Conservation (phyloP, 1,140 invertebrate species). For the Druon quercuslanigerum region DNA sequence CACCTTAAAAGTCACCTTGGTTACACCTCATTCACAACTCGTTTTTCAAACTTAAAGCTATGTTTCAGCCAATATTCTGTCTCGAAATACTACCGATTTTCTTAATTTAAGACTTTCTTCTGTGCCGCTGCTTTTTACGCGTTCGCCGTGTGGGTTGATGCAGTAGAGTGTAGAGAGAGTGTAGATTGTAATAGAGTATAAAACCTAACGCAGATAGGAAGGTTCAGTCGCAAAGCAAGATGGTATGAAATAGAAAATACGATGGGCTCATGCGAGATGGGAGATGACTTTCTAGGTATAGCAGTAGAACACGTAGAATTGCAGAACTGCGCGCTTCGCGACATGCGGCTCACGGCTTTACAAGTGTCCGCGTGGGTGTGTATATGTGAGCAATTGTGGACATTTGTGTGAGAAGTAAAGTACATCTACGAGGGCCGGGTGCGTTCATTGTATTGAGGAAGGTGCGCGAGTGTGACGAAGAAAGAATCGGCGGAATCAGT, state of each 20-base stretch:
- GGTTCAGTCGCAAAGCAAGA: constrained; percentile 2
- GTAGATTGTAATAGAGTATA: too few relatives aligned
- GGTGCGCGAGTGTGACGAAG: constrained; percentile 7
- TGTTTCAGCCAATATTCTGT: too few relatives aligned
- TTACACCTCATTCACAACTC: too few relatives aligned
- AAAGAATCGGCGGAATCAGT: constrained; percentile 18
- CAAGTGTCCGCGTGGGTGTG: constrained; percentile 18
- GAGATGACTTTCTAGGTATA: constrained; percentile 49
- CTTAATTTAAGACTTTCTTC: too few relatives aligned
- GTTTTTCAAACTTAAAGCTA: too few relatives aligned
- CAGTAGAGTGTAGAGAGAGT: too few relatives aligned
- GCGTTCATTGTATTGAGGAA: neutral
- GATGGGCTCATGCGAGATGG: constrained; percentile 35
- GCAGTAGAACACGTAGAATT: constrained; percentile 41
- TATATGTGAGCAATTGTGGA: constrained; percentile 6
- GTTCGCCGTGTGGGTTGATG: too few relatives aligned
- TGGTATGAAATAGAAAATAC: constrained; percentile 1
- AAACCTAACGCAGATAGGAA: neutral
- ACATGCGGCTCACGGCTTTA: constrained; percentile 19
- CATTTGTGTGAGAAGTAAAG: constrained; percentile 15
- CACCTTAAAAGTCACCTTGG: too few relatives aligned
- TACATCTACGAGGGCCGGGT: neutral
- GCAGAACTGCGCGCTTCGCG: constrained; percentile 38
- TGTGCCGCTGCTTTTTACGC: too few relatives aligned
- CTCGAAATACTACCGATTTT: too few relatives aligned